Evolutionary conservation across 2,113 vertebrate genomes (phyloP).

Genomic region (Tinamus guttatus): DNA sequence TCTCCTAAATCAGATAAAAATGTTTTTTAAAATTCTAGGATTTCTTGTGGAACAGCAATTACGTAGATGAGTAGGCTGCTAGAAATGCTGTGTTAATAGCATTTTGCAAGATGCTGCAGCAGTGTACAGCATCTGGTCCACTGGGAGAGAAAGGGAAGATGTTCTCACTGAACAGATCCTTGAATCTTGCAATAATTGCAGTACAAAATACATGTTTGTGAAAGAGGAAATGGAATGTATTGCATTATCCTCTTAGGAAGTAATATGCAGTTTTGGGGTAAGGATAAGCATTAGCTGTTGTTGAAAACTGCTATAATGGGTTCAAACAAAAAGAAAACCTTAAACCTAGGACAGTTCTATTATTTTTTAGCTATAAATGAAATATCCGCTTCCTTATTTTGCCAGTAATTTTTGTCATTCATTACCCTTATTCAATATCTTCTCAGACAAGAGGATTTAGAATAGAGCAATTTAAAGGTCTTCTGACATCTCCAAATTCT

Average conservation of each 20-base stretch:
- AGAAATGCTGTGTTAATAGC: not conserved
- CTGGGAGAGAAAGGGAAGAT: not conserved
- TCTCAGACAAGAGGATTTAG: not conserved
- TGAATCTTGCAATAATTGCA: not conserved
- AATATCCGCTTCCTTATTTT: not conserved
- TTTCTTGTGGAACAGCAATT: not conserved
- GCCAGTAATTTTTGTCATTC: not conserved
- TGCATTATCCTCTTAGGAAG: not conserved
- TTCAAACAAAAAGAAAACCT: not conserved
- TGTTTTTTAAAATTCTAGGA: not conserved
- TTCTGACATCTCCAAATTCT: not conserved
- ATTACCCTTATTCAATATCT: not conserved
- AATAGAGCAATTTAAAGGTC: not conserved
- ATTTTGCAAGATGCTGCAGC: not conserved
- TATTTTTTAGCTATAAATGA: not conserved
- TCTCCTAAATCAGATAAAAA: not conserved
- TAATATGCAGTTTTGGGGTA: not conserved
- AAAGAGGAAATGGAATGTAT: not conserved
- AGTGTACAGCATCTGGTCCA: not conserved
- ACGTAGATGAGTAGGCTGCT: not conserved
- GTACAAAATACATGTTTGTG: not conserved
- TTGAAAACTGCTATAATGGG: not conserved
- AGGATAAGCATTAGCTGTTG: not conserved
- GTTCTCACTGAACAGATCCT: not conserved
- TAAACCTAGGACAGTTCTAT: not conserved